A percentile compares a stretch with the other conserved stretches of the same genome.
Conservation (phyloP, 2,113 vertebrate genomes). For the Noturus placidus region DNA sequence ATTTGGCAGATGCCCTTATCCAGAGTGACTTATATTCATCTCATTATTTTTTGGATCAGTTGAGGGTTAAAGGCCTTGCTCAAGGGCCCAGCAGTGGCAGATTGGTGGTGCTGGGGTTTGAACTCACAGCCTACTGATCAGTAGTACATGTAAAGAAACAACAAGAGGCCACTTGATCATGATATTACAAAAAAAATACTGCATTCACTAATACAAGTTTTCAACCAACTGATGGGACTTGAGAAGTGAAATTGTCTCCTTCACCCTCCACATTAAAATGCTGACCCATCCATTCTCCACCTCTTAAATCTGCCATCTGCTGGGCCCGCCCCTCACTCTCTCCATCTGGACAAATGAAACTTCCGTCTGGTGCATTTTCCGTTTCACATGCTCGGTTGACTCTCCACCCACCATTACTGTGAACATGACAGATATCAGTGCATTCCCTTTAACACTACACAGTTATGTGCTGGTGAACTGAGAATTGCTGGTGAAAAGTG, state of each 20-base stretch:
- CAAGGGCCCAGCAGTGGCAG: too few species aligned
- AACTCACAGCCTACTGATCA: too few species aligned
- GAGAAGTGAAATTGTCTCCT: conserved; percentile 39
- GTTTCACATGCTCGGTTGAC: conserved; percentile 31
- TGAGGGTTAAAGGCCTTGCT: too few species aligned
- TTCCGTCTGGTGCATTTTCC: conserved; percentile 54
- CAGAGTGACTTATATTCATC: too few species aligned
- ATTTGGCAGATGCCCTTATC: too few species aligned
- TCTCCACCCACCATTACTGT: conserved; percentile 39
- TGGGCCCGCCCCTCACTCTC: conserved; percentile 47
- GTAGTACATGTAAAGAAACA: neutral
- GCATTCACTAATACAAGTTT: conserved; percentile 20
- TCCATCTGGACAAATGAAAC: conserved; percentile 66
- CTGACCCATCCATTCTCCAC: conserved; percentile 53
- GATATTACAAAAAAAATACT: neutral
- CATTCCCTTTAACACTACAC: conserved; percentile 19
- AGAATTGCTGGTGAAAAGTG: conserved; percentile 14
- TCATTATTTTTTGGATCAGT: too few species aligned
- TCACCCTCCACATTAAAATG: conserved; percentile 51
- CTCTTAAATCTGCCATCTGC: conserved; percentile 63
- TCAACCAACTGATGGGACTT: neutral
- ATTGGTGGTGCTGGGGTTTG: too few species aligned
- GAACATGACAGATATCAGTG: conserved; percentile 40
- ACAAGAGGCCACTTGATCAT: neutral
- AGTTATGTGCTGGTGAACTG: conserved; percentile 33